phyloP scores from a whole-genome alignment of 1,140 invertebrate genomes.

The Conus ventricosus region DNA sequence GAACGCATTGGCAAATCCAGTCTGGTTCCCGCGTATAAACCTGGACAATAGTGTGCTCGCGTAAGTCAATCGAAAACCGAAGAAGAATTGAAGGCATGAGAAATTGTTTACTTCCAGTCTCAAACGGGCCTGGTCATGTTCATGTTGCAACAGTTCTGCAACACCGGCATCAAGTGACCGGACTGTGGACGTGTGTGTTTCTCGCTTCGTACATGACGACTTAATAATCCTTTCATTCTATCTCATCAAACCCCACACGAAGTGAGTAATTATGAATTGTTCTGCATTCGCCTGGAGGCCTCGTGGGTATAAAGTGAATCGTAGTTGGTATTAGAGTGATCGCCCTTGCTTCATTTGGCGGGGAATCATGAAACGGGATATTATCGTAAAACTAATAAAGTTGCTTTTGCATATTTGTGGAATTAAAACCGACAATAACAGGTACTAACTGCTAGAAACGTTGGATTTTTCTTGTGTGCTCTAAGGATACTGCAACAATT shows the following conservation, averaged over 20 bases:
- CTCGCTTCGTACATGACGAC: neutral
- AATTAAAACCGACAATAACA: no score
- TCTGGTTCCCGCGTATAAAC: neutral
- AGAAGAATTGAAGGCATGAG: neutral
- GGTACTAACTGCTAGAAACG: no score
- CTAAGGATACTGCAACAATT: no score
- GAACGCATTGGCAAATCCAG: neutral
- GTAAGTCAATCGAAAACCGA: neutral
- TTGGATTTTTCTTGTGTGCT: no score
- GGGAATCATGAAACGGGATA: neutral
- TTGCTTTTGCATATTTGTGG: no score
- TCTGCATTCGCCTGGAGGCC: neutral
- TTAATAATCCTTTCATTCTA: neutral
- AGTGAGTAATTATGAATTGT: neutral
- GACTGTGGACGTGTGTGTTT: neutral
- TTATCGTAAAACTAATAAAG: neutral
- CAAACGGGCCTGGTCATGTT: neutral
- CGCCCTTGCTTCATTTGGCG: neutral
- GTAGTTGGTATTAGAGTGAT: neutral
- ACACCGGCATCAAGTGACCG: neutral
- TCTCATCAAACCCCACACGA: neutral
- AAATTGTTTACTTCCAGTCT: neutral
- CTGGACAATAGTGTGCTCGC: neutral
- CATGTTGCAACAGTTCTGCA: neutral
- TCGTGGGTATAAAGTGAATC: neutral